These are phyloP conservation scores for Aramus guarauna DNA, from an alignment of 2,113 vertebrate species.

Conservation along the genomic window DNA sequence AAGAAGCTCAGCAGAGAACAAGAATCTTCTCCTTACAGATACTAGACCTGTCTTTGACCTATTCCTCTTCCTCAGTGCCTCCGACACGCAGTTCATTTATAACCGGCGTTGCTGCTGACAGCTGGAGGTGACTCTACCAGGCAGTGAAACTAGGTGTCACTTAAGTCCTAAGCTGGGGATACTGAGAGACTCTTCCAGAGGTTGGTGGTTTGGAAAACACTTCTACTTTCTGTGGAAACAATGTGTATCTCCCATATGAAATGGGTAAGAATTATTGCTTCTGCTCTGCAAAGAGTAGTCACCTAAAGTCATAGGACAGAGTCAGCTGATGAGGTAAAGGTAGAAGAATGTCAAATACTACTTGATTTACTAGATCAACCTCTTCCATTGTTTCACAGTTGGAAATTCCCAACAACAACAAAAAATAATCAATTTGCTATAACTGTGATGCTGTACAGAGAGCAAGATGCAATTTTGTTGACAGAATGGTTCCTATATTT, in stretches of 20 bases:
- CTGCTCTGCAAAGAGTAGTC: neutral
- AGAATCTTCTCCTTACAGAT: neutral
- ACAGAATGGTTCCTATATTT: neutral
- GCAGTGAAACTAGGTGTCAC: neutral
- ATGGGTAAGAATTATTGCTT: neutral
- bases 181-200: neutral
- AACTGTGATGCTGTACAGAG: neutral
- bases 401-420: neutral
- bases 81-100: neutral
- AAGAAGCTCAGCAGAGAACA: neutral
- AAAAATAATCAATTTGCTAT: neutral
- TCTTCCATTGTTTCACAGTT: neutral
- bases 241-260: neutral
- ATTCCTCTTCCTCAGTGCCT: neutral
- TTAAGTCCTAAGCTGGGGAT: neutral
- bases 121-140: neutral
- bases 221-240: neutral
- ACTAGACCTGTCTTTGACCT: neutral
- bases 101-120: neutral
- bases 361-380: neutral
- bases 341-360: neutral
- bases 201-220: neutral
- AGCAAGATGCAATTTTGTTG: neutral
- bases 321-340: neutral
- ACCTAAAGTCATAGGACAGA: neutral